Evolutionary conservation across 2,113 vertebrate genomes (phyloP), one percentile per base, ranked within the genome.

Genomic region (Kryptolebias marmoratus): DNA sequence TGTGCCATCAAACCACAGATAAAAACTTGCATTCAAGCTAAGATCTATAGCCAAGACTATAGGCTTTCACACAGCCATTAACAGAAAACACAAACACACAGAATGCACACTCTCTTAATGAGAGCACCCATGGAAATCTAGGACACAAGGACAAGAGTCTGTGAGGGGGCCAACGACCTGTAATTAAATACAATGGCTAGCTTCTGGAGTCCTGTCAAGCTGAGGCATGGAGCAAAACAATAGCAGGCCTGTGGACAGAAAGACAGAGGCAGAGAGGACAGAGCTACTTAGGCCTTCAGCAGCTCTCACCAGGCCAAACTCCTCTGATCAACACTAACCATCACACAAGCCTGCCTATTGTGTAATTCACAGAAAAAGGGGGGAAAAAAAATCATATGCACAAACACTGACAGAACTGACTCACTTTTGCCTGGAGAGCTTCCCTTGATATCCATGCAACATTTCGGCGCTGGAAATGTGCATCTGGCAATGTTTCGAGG

Each of bases 171-270:
- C 85, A 85, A 88, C 66, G 71, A 90, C 90, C 68, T 92, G 92
- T 92, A 93, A 93, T 93, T 93, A 92, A 92, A 91, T 88, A 94
- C 93, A 93, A 90, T 88, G 84, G 88, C 88, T 80, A 86, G 86
- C 90, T 91, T 91, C 88, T 90, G 88, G 88, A 92, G 87, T 57
- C 84, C 54, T 77, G 85, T 86, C 88, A 80, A 85, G 76, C 81
- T 47, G 76, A 83, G 80, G 82, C 87, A 88, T 85, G 83, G 83
- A 85, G 73, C 68, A 74, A 83, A 88, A 93, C 93, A 93, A 92
- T 89, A 89, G 86, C 75, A 16, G 81, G 89, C 88, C 87, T 93
- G 91, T 93, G 86, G 84, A 81, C 57, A 11, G 67, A 77, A 68
- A 71, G 84, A 80, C 47, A 14, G 60, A 75, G 69, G 71, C 64